Evolutionary conservation across 1,140 invertebrate species (phyloP).

Genomic region (Cydia amplana): DNA sequence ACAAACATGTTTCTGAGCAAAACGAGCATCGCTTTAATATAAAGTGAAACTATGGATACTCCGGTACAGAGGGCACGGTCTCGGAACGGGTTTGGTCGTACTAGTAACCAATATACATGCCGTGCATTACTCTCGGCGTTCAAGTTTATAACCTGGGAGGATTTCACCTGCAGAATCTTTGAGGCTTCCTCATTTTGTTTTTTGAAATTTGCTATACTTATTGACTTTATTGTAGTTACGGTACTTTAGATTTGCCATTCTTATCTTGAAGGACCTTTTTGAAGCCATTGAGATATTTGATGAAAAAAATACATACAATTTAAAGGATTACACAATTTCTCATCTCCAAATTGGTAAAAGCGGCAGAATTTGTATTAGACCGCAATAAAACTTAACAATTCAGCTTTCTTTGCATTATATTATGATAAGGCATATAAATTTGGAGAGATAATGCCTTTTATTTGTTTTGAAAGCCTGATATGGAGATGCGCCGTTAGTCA

Average conservation of each 20-base stretch:
- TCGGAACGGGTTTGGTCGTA: conserved; percentile 7
- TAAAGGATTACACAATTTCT: not conserved
- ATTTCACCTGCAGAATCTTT: conserved; percentile 6
- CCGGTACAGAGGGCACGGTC: conserved; percentile 9
- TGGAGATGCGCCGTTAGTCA: conserved; percentile 8
- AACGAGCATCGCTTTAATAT: conserved; percentile 9
- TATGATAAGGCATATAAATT: not conserved
- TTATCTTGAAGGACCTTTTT: too few relatives aligned
- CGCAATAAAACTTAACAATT: not conserved
- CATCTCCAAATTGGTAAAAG: not conserved
- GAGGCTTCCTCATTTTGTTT: not conserved
- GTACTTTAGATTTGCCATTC: too few relatives aligned
- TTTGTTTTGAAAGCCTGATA: conserved; percentile 6
- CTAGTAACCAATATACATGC: conserved; percentile 21
- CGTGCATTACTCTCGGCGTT: conserved; percentile 12
- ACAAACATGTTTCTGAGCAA: conserved; percentile 10
- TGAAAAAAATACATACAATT: not conserved
- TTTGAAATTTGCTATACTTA: not conserved
- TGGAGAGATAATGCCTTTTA: conserved; percentile 5
- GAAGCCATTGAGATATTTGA: not conserved
- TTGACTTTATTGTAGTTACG: not conserved
- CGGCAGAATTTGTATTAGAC: not conserved
- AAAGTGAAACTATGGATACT: conserved; percentile 16
- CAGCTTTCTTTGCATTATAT: not conserved
- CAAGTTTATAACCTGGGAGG: conserved; percentile 11